These are phyloP conservation scores for Pharmacophagus antenor DNA, from an alignment of 2,888 invertebrate species.

Conservation along the genomic window DNA sequence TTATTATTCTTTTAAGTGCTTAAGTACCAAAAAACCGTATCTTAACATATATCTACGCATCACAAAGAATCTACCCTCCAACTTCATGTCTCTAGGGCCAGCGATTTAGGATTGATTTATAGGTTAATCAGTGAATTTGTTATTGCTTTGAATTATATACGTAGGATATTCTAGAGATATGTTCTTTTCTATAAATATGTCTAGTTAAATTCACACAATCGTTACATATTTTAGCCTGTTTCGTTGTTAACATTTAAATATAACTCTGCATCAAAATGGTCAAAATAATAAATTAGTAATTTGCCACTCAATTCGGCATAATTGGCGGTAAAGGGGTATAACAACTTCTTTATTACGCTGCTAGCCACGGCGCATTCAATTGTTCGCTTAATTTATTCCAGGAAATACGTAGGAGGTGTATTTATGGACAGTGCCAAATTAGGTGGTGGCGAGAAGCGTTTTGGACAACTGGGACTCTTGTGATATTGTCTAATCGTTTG, in stretches of 20 bases:
- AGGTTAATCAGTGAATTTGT: no score
- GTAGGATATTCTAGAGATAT: no score
- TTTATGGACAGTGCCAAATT: constrained; percentile 31
- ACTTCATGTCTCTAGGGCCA: no score
- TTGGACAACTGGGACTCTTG: constrained; percentile 29
- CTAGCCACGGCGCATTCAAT: constrained; percentile 29
- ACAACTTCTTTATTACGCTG: constrained; percentile 29
- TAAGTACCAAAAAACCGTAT: no score
- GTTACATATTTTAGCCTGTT: neutral
- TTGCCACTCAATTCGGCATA: constrained; percentile 22
- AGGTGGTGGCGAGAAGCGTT: constrained; percentile 19
- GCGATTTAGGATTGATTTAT: no score
- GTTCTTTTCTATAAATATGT: no score
- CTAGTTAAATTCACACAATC: neutral
- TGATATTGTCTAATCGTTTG: neutral
- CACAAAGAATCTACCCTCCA: no score
- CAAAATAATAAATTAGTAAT: constrained; percentile 20
- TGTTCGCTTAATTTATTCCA: constrained; percentile 34
- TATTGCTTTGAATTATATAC: no score
- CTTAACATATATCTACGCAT: no score
- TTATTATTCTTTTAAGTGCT: no score
- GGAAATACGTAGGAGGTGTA: constrained; percentile 27
- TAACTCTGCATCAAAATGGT: neutral
- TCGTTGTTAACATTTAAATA: neutral
- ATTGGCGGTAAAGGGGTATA: constrained; percentile 15